Evolutionary conservation across 1,140 invertebrate species (phyloP).

Genomic region (Micrasema longulum): DNA sequence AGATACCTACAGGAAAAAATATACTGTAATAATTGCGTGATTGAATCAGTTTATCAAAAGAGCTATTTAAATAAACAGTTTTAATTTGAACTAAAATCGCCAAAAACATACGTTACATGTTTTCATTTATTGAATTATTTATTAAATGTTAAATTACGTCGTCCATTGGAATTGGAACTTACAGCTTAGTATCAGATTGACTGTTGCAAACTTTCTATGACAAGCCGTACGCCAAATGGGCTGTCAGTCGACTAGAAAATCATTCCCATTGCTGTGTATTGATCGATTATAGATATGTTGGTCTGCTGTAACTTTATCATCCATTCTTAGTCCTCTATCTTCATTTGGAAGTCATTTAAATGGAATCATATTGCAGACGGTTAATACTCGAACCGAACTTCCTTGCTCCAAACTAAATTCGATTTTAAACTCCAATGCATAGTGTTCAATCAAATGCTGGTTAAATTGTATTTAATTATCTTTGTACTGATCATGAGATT

Average conservation of each 20-base stretch:
- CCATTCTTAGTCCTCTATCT: too few relatives aligned
- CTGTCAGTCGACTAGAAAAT: conserved; percentile 10
- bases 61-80: background rate
- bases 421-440: too few relatives aligned
- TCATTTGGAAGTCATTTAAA: too few relatives aligned
- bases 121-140: background rate
- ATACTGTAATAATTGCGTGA: background rate
- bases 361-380: too few relatives aligned
- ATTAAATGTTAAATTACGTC: background rate
- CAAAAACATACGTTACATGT: background rate
- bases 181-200: conserved; percentile 9
- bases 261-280: background rate
- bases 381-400: too few relatives aligned
- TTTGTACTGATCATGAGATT: too few relatives aligned
- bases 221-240: conserved; percentile 12
- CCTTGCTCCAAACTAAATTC: too few relatives aligned
- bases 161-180: background rate
- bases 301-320: too few relatives aligned
- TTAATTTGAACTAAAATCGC: background rate
- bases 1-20: background rate
- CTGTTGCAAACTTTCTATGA: conserved; percentile 6
- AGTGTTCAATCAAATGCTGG: too few relatives aligned
- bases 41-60: background rate
- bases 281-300: too few relatives aligned
- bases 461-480: too few relatives aligned